Conservation (phyloP, 2,113 vertebrate species). For the Melanerpes aurifrons region DNA sequence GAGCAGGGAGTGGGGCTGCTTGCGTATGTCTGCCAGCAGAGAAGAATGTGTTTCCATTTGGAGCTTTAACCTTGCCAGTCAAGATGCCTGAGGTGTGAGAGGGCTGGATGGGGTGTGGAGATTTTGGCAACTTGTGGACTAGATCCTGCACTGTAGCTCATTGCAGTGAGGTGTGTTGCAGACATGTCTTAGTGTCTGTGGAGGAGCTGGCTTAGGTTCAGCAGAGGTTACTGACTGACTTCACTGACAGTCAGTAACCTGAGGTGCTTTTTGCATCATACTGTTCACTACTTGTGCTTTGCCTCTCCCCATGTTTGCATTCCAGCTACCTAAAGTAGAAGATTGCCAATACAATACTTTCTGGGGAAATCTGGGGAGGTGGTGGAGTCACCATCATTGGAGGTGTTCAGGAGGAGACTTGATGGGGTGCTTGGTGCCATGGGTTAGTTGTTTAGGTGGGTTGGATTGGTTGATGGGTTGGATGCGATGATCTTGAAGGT, state of each 20-base stretch:
- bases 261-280: background rate
- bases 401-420: no score
- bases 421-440: no score
- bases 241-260: rapidly evolving
- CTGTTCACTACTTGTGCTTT: background rate
- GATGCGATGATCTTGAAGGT: no score
- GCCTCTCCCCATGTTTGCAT: background rate
- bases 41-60: background rate
- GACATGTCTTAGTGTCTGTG: background rate
- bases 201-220: background rate
- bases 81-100: background rate
- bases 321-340: background rate
- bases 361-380: background rate
- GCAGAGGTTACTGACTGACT: background rate
- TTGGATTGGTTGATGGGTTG: no score
- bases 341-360: background rate
- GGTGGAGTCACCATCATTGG: no score
- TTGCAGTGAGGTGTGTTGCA: background rate
- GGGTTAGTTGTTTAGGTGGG: no score
- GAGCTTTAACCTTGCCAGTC: background rate
- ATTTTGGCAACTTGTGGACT: background rate
- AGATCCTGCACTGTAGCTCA: background rate
- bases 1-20: background rate
- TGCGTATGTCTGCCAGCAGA: background rate
- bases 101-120: background rate